These are phyloP conservation scores for Elmis aenea DNA, from an alignment of 2,888 invertebrate species.

Conservation along the genomic window DNA sequence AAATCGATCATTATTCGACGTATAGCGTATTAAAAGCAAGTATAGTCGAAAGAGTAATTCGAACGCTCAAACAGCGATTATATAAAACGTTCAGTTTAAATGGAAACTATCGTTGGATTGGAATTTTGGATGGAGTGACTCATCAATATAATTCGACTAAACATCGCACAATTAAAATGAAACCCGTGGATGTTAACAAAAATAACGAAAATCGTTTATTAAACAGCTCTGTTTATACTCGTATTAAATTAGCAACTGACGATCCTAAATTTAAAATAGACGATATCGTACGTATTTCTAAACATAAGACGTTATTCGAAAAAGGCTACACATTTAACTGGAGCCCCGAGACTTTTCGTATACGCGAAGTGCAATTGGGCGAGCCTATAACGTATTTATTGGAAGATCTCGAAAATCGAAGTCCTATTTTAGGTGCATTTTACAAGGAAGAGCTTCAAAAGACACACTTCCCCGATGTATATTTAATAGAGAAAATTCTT, in stretches of 20 bases:
- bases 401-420: conserved; percentile 19
- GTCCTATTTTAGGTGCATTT: conserved; percentile 23
- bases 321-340: conserved; percentile 1
- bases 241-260: conserved; percentile 24
- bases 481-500: conserved; percentile 35
- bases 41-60: conserved; percentile 4
- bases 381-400: conserved; percentile 26
- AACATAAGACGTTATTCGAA: conserved; percentile 15
- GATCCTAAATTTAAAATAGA: conserved; percentile 29
- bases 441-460: conserved; percentile 27
- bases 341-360: conserved; percentile 2
- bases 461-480: conserved; percentile 25
- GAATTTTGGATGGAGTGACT: conserved; percentile 16
- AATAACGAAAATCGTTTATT: conserved; percentile 31
- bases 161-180: conserved; percentile 36
- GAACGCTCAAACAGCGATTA: conserved; percentile 5
- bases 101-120: conserved; percentile 26
- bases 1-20: conserved; percentile 19
- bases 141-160: conserved; percentile 33
- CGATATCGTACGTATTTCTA: conserved; percentile 31
- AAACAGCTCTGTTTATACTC: conserved; percentile 21
- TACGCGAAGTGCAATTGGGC: conserved; percentile 22
- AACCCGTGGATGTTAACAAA: conserved; percentile 33
- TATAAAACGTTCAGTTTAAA: conserved; percentile 8
- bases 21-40: background rate